Conservation (phyloP, 2,888 invertebrate genomes). For the Anaspis maculata region DNA sequence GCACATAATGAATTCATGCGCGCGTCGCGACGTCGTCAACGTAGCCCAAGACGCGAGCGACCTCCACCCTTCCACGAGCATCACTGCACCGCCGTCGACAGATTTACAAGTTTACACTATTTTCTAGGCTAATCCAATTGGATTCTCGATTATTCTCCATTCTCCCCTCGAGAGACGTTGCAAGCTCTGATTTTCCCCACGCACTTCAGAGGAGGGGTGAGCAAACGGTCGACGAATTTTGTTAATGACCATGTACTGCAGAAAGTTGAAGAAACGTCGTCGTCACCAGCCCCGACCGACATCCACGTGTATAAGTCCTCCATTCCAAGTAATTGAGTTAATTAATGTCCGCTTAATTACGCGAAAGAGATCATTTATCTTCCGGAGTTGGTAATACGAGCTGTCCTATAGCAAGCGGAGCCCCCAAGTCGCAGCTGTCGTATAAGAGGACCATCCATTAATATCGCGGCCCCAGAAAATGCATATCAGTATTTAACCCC, state of each 20-base stretch:
- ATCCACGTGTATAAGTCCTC: too few relatives aligned
- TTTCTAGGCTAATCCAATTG: conserved; percentile 11
- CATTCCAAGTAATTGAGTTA: conserved; percentile 19
- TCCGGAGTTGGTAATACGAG: conserved; percentile 18
- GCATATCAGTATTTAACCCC: conserved; percentile 10
- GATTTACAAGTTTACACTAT: too few relatives aligned
- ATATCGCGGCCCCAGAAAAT: conserved; percentile 10
- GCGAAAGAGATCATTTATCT: conserved; percentile 20
- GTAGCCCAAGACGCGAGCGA: conserved; percentile 5
- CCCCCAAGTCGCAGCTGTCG: conserved; percentile 14
- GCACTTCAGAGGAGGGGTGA: too few relatives aligned
- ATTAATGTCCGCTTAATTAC: conserved; percentile 21
- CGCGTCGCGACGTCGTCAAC: too few relatives aligned
- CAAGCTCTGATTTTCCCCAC: too few relatives aligned
- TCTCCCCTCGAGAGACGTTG: too few relatives aligned
- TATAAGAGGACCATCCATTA: conserved; percentile 16
- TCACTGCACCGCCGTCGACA: too few relatives aligned
- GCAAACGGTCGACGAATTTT: too few relatives aligned
- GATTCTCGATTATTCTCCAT: too few relatives aligned
- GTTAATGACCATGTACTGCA: too few relatives aligned
- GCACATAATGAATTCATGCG: conserved; percentile 12
- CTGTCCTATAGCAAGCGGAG: conserved; percentile 10
- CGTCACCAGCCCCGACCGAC: too few relatives aligned
- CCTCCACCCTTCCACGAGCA: conserved; percentile 9
- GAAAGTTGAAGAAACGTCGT: too few relatives aligned